A percentile compares a stretch with the other conserved stretches of the same genome.
phyloP scores from a whole-genome alignment of 2,797 vertebrate genomes.

The Cuculus canorus region DNA sequence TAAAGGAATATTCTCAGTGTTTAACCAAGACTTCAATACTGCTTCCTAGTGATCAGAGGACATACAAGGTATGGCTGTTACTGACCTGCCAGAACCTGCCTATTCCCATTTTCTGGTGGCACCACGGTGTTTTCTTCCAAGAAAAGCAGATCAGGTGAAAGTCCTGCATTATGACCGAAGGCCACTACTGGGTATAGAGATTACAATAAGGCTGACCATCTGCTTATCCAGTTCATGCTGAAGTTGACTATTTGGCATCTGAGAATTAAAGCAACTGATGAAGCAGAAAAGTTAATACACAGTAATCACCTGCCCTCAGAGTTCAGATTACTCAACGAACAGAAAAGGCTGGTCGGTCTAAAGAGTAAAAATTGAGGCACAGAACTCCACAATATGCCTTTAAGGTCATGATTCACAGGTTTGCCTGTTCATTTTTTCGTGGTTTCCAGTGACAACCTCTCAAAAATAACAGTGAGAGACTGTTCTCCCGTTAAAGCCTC shows the following conservation, averaged over 20 bases:
- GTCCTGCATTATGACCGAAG: neutral
- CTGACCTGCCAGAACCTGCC: neutral
- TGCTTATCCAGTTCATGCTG: neutral
- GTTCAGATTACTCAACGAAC: neutral
- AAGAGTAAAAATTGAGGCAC: neutral
- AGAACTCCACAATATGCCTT: neutral
- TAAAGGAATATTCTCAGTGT: neutral
- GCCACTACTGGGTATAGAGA: neutral
- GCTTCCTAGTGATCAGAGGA: neutral
- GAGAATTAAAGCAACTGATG: neutral
- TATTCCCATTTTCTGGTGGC: neutral
- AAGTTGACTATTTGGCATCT: neutral
- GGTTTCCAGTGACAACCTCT: neutral
- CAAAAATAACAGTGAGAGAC: neutral
- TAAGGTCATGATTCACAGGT: neutral
- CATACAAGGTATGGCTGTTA: neutral
- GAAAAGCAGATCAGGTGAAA: neutral
- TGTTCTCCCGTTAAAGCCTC: neutral
- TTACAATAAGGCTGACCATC: neutral
- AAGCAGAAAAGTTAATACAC: neutral
- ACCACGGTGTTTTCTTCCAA: accelerated
- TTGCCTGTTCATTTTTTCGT: neutral
- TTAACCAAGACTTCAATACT: neutral
- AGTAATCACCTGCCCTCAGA: neutral
- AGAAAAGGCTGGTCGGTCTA: neutral